Percentiles rank a stretch among this genome's conserved stretches.
Conservation (phyloP, 2,888 invertebrate species). For the Habroteleia sp. region DNA sequence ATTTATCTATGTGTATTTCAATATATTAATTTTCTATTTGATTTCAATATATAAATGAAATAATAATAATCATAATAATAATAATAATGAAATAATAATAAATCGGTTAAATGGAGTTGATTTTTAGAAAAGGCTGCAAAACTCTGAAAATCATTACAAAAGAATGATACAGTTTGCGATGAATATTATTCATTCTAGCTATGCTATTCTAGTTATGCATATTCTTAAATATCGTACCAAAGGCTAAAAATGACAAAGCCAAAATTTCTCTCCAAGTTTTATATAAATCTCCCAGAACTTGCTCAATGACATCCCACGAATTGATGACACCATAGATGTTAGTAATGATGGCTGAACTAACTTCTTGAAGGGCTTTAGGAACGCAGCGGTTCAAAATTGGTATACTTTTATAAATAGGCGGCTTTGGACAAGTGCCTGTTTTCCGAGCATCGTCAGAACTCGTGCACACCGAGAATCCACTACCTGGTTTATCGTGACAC, state of each 20-base stretch:
- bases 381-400: conserved; percentile 94
- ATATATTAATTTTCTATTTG: no score
- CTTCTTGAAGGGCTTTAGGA: conserved; percentile 87
- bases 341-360: conserved; percentile 84
- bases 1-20: no score
- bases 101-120: no score
- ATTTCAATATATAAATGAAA: no score
- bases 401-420: conserved; percentile 89
- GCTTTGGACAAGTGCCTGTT: conserved; percentile 83
- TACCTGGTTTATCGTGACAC: conserved; percentile 84
- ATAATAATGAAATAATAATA: no score
- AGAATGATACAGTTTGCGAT: no score
- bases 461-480: conserved; percentile 76
- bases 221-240: conserved; percentile 89
- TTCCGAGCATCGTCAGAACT: conserved; percentile 77
- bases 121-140: no score
- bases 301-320: conserved; percentile 93
- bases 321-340: conserved; percentile 92
- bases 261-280: conserved; percentile 93
- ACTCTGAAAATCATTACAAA: no score
- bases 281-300: conserved; percentile 93
- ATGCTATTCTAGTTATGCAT: no score
- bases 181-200: no score
- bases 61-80: no score
- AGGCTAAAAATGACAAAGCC: conserved; percentile 89